Percentiles rank a stretch among this genome's conserved stretches.
Evolutionary conservation across 2,888 invertebrate genomes (phyloP).

Genomic region (Dryobota labecula): DNA sequence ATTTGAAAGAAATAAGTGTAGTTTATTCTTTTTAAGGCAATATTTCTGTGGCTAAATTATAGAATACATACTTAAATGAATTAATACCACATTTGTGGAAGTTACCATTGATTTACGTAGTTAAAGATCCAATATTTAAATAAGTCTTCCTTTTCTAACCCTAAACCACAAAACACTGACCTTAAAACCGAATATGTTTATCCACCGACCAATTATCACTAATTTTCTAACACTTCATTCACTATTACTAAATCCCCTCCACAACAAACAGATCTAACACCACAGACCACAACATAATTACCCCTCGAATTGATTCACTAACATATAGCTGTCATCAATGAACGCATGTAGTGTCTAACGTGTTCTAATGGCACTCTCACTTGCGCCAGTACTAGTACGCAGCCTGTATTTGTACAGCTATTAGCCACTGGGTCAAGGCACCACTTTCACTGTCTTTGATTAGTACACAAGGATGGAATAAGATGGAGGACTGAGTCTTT

Average conservation of each 20-base stretch:
- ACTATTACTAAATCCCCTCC: slow-evolving; percentile 32
- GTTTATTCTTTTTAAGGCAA: background rate
- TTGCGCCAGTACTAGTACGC: slow-evolving; percentile 45
- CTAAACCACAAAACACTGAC: slow-evolving; percentile 25
- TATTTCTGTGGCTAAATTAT: background rate
- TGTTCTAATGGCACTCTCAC: slow-evolving; percentile 63
- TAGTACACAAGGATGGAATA: slow-evolving; percentile 32
- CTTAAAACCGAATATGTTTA: slow-evolving; percentile 37
- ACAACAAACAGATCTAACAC: slow-evolving; percentile 46
- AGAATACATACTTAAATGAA: background rate
- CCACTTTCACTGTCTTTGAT: slow-evolving; percentile 77
- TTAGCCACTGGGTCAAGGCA: slow-evolving; percentile 73
- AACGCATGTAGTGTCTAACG: slow-evolving; percentile 52
- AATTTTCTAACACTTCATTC: slow-evolving; percentile 44
- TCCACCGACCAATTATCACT: slow-evolving; percentile 21
- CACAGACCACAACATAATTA: slow-evolving; percentile 54
- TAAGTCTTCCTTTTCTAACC: slow-evolving; percentile 14
- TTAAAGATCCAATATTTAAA: background rate
- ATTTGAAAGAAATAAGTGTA: background rate
- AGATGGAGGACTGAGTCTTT: slow-evolving; percentile 18
- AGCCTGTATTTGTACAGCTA: slow-evolving; percentile 56
- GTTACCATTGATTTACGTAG: background rate
- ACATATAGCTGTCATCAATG: slow-evolving; percentile 62
- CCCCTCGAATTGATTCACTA: slow-evolving; percentile 50
- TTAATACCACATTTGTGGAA: background rate